Evolutionary conservation across 2,113 vertebrate species (phyloP).

Genomic region (Grallaria varia): DNA sequence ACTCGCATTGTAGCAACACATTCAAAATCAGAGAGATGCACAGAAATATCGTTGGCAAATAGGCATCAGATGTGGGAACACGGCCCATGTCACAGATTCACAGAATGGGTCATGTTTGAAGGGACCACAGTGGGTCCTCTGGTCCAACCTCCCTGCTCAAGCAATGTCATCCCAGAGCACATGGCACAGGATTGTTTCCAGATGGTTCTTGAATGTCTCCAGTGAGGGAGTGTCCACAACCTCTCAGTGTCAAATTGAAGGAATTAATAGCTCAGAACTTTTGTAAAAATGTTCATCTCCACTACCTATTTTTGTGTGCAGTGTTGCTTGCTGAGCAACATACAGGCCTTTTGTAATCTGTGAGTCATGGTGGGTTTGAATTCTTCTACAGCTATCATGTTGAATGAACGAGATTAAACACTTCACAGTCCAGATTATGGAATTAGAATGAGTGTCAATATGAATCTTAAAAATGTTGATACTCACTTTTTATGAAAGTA

Average conservation of each 20-base stretch:
- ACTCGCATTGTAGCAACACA: not conserved
- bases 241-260: not conserved
- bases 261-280: not conserved
- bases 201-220: not conserved
- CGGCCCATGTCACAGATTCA: not conserved
- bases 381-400: not conserved
- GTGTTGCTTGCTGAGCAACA: not conserved
- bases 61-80: not conserved
- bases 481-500: not conserved
- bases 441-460: not conserved
- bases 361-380: not conserved
- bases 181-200: too few species aligned
- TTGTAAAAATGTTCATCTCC: not conserved
- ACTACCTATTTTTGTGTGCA: not conserved
- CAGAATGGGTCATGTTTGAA: not conserved
- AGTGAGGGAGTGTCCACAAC: not conserved
- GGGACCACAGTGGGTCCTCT: not conserved
- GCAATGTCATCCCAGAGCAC: not conserved
- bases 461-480: not conserved
- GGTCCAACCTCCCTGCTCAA: not conserved
- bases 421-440: not conserved
- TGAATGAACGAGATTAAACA: not conserved
- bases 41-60: not conserved
- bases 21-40: not conserved
- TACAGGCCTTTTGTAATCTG: not conserved